These are phyloP conservation scores for Caligus rogercresseyi DNA, from an alignment of 1,140 invertebrate species.

Conservation along the genomic window DNA sequence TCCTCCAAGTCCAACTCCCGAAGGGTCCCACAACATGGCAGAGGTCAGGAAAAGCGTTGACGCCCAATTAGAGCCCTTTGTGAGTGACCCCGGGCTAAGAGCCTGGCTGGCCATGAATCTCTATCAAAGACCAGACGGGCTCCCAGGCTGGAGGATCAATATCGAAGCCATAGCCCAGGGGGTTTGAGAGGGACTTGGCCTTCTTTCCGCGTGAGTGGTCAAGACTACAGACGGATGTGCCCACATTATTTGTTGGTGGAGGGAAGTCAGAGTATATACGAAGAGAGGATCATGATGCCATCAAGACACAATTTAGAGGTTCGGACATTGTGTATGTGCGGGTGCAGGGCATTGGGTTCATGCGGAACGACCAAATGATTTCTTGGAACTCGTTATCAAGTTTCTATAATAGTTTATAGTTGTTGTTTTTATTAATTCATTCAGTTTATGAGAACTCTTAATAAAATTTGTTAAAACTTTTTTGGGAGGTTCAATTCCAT, in stretches of 20 bases:
- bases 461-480: too few species aligned
- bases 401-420: conserved; percentile 1
- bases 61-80: background rate
- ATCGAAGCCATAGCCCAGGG: conserved; percentile 43
- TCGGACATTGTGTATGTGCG: conserved; percentile 51
- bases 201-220: conserved; percentile 28
- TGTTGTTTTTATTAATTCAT: background rate
- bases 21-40: background rate
- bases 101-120: conserved; percentile 56
- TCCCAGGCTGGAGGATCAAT: conserved; percentile 54
- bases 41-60: background rate
- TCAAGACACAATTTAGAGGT: conserved; percentile 53
- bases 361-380: conserved; percentile 64
- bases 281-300: conserved; percentile 43
- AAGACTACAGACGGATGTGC: conserved; percentile 44
- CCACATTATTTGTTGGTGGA: conserved; percentile 54
- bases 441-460: too few species aligned
- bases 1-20: background rate
- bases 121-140: conserved; percentile 40
- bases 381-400: conserved; percentile 35
- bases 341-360: conserved; percentile 82
- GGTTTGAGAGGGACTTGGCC: conserved; percentile 37
- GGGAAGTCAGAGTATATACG: conserved; percentile 54
- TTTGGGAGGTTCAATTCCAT: too few species aligned
- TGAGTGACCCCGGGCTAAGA: conserved; percentile 31